Base-by-base conservation (phyloP, 2,888 invertebrate genomes). In the Nipponacmea schrenckii region DNA sequence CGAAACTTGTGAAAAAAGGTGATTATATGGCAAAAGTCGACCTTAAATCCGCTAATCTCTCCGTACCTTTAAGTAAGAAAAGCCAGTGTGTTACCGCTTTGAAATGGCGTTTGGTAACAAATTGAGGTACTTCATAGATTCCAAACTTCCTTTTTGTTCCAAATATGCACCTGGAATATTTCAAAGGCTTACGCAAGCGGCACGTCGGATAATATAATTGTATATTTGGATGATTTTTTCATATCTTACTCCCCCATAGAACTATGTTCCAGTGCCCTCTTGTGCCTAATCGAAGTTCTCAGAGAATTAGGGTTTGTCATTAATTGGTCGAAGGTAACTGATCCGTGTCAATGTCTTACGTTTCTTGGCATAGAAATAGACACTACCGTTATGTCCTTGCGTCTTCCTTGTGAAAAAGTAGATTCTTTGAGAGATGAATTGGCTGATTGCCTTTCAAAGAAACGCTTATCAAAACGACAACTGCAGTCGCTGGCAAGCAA, bases 11-110 rank as follows among this genome's bases (percentile, higher is more conserved):
- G 4, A 62, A 31, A 8, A 66, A 17, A 17, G 62, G 46, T 31
- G 66, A 64, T 67, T 69, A 39, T 50, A 70, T 73, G 69, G 70
- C 73, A 14, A 73, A 73, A 50, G 73, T 73, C 14, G 73, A 73
- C 24, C 46, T 73, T 15, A 73, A 70, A 39, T 66, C 66, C 3
- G 73, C 70, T 48, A 69, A 73, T 46, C n/a, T 69, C 44, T 69
- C 69, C 5, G 73, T 73, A 8, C 62, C 62, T 10, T 69, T 73
- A 31, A 70, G 73, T 27, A 64, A 69, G 46, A 15, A 63, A 31
- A 73, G 73, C 63, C 71, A 71, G 27, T 17, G 8, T n/a, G 72
- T 72, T 20, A 72, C 72, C 20, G 71, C 67, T 46, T 48, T 67
- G n/a, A 71, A 63, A 46, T 71, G 71, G 71, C 8, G 26, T 26